These are phyloP conservation scores for Rhinella marina DNA, from an alignment of 2,797 vertebrate species.

Conservation along the genomic window DNA sequence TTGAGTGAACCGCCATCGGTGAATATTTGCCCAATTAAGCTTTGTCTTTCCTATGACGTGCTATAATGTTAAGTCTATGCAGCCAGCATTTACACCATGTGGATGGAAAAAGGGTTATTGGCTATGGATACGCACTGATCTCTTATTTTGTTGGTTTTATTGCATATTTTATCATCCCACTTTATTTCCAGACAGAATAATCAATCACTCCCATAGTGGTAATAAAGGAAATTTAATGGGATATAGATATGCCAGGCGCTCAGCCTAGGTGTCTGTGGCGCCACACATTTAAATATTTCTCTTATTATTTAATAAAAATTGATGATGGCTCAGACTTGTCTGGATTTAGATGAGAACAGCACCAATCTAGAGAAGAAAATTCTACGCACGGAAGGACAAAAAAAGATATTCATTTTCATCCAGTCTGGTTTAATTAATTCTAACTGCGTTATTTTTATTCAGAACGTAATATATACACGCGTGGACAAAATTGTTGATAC, in stretches of 20 bases:
- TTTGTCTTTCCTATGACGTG: neutral
- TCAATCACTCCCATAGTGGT: slow-evolving; percentile 56
- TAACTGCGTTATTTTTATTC: neutral
- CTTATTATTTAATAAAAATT: slow-evolving; percentile 56
- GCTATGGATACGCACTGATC: slow-evolving; percentile 47
- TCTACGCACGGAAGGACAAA: neutral
- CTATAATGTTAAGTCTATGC: neutral
- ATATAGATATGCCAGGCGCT: slow-evolving; percentile 34
- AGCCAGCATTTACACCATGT: neutral
- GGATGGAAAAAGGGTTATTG: slow-evolving; percentile 21
- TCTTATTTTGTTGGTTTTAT: slow-evolving; percentile 54
- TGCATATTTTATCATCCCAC: slow-evolving; percentile 56
- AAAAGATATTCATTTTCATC: neutral
- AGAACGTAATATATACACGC: neutral
- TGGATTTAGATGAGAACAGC: slow-evolving; percentile 35
- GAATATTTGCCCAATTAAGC: neutral
- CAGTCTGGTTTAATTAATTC: neutral
- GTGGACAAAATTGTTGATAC: too few relatives aligned
- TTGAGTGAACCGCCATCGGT: too few relatives aligned
- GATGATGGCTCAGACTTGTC: slow-evolving; percentile 49
- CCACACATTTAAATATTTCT: slow-evolving; percentile 52
- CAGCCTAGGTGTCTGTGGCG: slow-evolving; percentile 44
- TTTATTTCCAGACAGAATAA: slow-evolving; percentile 51
- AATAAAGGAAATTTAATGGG: slow-evolving; percentile 49
- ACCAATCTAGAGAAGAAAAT: slow-evolving; percentile 27